Percentiles rank a stretch among this genome's conserved stretches.
Conservation (phyloP, 2,888 invertebrate species). For the Lochmaea capreae region DNA sequence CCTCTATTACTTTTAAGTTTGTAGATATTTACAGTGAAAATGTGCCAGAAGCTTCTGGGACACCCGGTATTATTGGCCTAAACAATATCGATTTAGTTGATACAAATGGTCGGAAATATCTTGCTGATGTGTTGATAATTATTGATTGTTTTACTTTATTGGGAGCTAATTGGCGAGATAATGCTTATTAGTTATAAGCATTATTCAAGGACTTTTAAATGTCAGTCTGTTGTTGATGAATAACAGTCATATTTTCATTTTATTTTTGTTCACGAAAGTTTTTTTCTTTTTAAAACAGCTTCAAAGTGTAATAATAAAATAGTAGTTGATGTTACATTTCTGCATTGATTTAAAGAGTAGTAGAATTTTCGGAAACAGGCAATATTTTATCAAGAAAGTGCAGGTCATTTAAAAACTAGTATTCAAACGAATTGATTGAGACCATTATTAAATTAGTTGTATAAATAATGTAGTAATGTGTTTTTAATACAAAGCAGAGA, state of each 20-base stretch:
- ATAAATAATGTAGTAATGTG: background rate
- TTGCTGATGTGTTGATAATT: background rate
- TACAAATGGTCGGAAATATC: background rate
- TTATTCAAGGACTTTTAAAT: background rate
- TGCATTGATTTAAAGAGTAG: no score
- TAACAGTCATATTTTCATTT: no score
- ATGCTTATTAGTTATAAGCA: background rate
- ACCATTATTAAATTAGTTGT: background rate
- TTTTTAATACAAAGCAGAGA: background rate
- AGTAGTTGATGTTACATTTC: no score
- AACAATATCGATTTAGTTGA: background rate
- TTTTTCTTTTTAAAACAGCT: no score
- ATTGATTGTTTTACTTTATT: conserved; percentile 14
- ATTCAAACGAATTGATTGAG: background rate
- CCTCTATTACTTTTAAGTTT: no score
- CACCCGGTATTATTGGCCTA: conserved; percentile 1
- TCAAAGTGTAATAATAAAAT: no score
- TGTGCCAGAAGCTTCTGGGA: no score
- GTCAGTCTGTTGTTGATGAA: no score
- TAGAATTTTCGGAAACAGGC: no score
- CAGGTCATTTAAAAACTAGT: background rate
- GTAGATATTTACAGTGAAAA: no score
- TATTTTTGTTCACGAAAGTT: no score
- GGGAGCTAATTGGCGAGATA: background rate
- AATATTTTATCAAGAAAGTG: background rate